These are phyloP conservation scores for Athene noctua DNA, from an alignment of 2,113 vertebrate species.

Conservation along the genomic window DNA sequence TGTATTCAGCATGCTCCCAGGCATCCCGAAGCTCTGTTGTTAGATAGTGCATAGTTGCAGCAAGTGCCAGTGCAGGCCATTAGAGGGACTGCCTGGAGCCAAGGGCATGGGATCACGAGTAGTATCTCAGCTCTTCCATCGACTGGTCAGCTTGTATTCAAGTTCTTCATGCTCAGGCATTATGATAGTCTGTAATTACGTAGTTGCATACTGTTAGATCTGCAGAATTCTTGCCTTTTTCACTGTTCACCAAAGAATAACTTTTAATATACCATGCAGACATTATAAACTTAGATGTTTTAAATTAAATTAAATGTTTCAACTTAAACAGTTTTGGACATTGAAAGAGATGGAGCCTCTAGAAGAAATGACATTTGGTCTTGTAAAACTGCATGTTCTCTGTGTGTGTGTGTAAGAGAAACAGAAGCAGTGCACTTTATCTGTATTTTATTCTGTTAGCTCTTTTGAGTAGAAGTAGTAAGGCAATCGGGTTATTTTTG, in stretches of 20 bases:
- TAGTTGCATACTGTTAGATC: neutral
- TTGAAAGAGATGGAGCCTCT: neutral
- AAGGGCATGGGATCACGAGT: neutral
- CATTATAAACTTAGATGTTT: neutral
- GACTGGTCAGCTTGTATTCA: neutral
- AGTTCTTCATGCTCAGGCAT: neutral
- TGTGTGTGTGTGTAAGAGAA: neutral
- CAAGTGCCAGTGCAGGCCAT: neutral
- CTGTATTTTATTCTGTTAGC: neutral
- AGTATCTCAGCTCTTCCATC: neutral
- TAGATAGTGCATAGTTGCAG: neutral
- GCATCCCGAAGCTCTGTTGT: neutral
- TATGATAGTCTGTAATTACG: neutral
- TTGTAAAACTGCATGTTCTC: neutral
- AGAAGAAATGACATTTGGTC: neutral
- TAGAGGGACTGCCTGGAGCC: neutral
- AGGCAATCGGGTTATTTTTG: neutral
- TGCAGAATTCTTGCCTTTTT: neutral
- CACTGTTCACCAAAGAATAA: neutral
- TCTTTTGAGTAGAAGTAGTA: neutral
- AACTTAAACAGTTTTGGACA: neutral
- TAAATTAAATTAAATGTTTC: neutral
- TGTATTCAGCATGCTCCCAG: neutral
- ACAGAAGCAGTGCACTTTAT: neutral
- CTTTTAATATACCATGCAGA: neutral